These are phyloP conservation scores for Corythaixoides concolor DNA, from an alignment of 2,113 vertebrate genomes.

Conservation along the genomic window DNA sequence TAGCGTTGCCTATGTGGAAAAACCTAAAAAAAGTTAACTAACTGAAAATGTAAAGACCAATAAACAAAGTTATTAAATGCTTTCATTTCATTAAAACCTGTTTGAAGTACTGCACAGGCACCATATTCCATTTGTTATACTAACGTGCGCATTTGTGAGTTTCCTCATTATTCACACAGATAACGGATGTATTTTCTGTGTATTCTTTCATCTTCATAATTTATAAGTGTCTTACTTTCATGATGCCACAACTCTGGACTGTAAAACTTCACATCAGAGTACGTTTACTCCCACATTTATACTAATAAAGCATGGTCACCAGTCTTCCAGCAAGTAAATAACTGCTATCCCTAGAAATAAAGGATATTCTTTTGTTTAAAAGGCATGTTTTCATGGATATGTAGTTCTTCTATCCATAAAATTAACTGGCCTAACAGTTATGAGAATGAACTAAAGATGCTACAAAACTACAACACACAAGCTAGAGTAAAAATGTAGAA, in stretches of 20 bases:
- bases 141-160: neutral
- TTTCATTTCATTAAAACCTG: neutral
- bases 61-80: neutral
- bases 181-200: neutral
- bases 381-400: neutral
- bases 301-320: neutral
- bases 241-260: neutral
- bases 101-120: neutral
- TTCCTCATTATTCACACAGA: neutral
- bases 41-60: neutral
- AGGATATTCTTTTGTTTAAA: neutral
- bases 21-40: neutral
- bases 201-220: neutral
- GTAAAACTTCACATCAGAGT: neutral
- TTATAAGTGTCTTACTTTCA: neutral
- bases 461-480: neutral
- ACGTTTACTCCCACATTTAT: neutral
- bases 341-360: neutral
- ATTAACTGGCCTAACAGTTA: neutral
- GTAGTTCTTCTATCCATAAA: neutral
- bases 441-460: neutral
- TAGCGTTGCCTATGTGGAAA: neutral
- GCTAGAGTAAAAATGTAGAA: neutral
- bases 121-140: fast-evolving
- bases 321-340: neutral